These are phyloP conservation scores for Willowsia nigromaculata DNA, from an alignment of 2,888 invertebrate species.

Conservation along the genomic window DNA sequence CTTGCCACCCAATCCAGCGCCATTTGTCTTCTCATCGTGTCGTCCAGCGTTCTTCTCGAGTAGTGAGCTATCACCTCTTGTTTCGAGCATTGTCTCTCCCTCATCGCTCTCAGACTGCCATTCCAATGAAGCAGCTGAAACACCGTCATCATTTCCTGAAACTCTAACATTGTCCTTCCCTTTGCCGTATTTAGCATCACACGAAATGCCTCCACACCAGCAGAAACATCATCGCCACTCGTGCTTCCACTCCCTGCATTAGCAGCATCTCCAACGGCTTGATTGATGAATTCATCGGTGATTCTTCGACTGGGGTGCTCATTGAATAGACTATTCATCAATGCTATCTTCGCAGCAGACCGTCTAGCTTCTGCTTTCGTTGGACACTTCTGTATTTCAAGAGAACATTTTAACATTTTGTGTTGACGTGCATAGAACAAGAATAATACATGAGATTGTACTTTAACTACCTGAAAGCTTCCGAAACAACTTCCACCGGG, in stretches of 20 bases:
- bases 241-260: constrained; percentile 30
- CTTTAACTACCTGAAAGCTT: constrained; percentile 89
- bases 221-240: constrained; percentile 32
- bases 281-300: constrained; percentile 95
- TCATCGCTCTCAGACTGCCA: constrained; percentile 96
- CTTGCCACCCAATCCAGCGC: constrained; percentile 95
- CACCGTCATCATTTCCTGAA: constrained; percentile 98
- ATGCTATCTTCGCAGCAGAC: constrained; percentile 96
- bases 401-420: neutral
- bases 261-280: constrained; percentile 94
- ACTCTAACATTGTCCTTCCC: constrained; percentile 94
- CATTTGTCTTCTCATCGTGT: constrained; percentile 98
- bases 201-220: constrained; percentile 86
- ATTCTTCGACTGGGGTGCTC: constrained; percentile 96
- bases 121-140: constrained; percentile 98
- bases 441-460: too few relatives aligned
- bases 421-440: neutral
- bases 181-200: constrained; percentile 85
- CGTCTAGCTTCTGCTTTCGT: constrained; percentile 96
- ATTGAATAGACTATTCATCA: constrained; percentile 98
- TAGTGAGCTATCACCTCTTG: constrained; percentile 96
- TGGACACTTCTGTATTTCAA: neutral
- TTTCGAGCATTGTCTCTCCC: constrained; percentile 95
- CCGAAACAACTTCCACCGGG: constrained; percentile 98
- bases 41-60: constrained; percentile 93